Percentiles rank a stretch among this genome's conserved stretches.
Conservation (phyloP, 2,797 vertebrate species). For the Babyrousa celebensis region DNA sequence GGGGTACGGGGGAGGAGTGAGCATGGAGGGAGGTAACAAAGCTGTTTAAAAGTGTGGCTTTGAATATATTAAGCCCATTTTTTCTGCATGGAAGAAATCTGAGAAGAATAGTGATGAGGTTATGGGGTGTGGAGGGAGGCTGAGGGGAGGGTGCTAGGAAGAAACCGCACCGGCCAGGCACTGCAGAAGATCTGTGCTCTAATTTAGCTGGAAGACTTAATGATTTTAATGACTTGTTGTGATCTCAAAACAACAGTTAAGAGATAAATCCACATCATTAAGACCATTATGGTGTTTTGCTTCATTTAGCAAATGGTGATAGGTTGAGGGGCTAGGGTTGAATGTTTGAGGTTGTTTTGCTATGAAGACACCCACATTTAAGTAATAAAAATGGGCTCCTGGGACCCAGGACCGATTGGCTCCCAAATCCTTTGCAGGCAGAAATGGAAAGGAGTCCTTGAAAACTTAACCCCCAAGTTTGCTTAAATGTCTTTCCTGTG, state of each 20-base stretch:
- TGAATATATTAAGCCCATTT: constrained; percentile 79
- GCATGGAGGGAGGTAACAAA: constrained; percentile 43
- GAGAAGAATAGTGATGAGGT: constrained; percentile 81
- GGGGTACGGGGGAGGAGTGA: neutral
- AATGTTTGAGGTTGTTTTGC: constrained; percentile 75
- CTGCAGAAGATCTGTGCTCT: constrained; percentile 89
- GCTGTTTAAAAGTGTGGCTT: constrained; percentile 81
- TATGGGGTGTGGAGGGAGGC: constrained; percentile 8
- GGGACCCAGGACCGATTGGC: constrained; percentile 79
- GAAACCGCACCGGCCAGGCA: constrained; percentile 81
- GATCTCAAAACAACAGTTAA: constrained; percentile 92
- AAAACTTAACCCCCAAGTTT: constrained; percentile 83
- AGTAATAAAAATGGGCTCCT: constrained; percentile 86
- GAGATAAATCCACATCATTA: constrained; percentile 92
- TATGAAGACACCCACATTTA: constrained; percentile 89
- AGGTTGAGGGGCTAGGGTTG: constrained; percentile 64
- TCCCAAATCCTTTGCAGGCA: constrained; percentile 77
- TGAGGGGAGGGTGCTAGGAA: constrained; percentile 70
- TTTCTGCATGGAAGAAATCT: constrained; percentile 83
- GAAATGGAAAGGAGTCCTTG: constrained; percentile 88
- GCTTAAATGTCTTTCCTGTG: constrained; percentile 57
- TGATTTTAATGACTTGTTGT: constrained; percentile 93
- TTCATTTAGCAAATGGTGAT: constrained; percentile 92
- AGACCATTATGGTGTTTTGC: constrained; percentile 91
- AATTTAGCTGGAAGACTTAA: constrained; percentile 91